These are phyloP conservation scores for Sycophila texana DNA, from an alignment of 2,888 invertebrate genomes.

Conservation along the genomic window DNA sequence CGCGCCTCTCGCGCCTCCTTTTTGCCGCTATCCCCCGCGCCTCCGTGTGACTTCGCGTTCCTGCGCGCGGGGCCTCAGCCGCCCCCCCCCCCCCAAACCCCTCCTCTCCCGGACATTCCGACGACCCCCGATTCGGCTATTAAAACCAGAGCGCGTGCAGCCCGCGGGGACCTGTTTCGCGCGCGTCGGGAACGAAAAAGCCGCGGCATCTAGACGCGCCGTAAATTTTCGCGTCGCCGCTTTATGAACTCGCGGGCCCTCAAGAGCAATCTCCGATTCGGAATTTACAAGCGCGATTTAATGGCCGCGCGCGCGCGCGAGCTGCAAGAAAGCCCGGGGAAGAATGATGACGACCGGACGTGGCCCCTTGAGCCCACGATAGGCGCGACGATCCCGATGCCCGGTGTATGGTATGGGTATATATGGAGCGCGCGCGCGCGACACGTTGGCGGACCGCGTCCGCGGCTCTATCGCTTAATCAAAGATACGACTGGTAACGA, in stretches of 20 bases:
- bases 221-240: conserved; percentile 63
- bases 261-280: conserved; percentile 64
- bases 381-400: neutral
- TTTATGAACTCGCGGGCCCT: conserved; percentile 62
- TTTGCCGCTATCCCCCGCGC: neutral
- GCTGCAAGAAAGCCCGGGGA: neutral
- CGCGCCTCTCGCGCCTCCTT: conserved; percentile 17
- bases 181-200: conserved; percentile 59
- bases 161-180: conserved; percentile 32
- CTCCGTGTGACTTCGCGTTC: neutral
- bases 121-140: conserved; percentile 22
- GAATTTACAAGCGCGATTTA: conserved; percentile 65
- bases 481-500: conserved; percentile 2
- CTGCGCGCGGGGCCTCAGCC: neutral
- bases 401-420: neutral
- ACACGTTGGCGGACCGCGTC: neutral
- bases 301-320: conserved; percentile 46
- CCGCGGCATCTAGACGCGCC: conserved; percentile 56
- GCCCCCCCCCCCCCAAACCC: no score
- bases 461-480: neutral
- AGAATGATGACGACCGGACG: conserved; percentile 16
- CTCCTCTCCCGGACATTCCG: neutral
- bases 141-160: conserved; percentile 46
- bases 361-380: neutral
- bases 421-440: neutral